Evolutionary conservation across 2,888 invertebrate species (phyloP).

Genomic region (Coelinius sp.): DNA sequence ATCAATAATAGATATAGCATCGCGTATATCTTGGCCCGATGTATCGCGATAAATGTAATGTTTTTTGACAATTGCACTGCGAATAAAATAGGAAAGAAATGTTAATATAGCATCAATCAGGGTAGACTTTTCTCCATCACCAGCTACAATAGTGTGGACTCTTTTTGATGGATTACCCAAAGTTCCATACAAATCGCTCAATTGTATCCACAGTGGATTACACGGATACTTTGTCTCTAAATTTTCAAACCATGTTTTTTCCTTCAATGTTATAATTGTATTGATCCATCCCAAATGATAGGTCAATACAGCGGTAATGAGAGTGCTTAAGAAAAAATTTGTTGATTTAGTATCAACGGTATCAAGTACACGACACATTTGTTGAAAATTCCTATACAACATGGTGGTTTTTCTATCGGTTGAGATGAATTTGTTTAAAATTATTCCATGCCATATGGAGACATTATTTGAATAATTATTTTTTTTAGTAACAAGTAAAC

Average conservation of each 20-base stretch:
- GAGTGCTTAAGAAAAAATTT: slow-evolving; percentile 93
- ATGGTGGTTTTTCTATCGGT: slow-evolving; percentile 53
- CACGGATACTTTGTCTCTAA: slow-evolving; percentile 80
- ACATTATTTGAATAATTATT: slow-evolving; percentile 47
- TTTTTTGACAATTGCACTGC: slow-evolving; percentile 64
- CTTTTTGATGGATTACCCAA: slow-evolving; percentile 84
- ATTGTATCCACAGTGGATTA: slow-evolving; percentile 92
- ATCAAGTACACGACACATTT: slow-evolving; percentile 78
- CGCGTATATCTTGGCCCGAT: slow-evolving; percentile 58
- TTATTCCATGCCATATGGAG: slow-evolving; percentile 66
- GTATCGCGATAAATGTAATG: slow-evolving; percentile 57
- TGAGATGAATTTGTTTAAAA: slow-evolving; percentile 59
- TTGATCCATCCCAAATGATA: slow-evolving; percentile 94
- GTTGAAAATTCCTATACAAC: slow-evolving; percentile 59
- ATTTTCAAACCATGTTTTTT: slow-evolving; percentile 69
- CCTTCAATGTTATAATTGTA: slow-evolving; percentile 74
- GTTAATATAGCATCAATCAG: slow-evolving; percentile 82
- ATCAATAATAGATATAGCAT: slow-evolving; percentile 57
- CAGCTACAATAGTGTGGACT: slow-evolving; percentile 85
- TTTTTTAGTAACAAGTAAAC: slow-evolving; percentile 56
- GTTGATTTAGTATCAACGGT: slow-evolving; percentile 87
- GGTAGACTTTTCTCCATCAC: slow-evolving; percentile 75
- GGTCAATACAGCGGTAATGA: slow-evolving; percentile 89
- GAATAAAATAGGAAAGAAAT: slow-evolving; percentile 89
- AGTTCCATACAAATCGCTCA: slow-evolving; percentile 89